Evolutionary conservation across 2,113 vertebrate genomes (phyloP).

Genomic region (Anhinga rufa): DNA sequence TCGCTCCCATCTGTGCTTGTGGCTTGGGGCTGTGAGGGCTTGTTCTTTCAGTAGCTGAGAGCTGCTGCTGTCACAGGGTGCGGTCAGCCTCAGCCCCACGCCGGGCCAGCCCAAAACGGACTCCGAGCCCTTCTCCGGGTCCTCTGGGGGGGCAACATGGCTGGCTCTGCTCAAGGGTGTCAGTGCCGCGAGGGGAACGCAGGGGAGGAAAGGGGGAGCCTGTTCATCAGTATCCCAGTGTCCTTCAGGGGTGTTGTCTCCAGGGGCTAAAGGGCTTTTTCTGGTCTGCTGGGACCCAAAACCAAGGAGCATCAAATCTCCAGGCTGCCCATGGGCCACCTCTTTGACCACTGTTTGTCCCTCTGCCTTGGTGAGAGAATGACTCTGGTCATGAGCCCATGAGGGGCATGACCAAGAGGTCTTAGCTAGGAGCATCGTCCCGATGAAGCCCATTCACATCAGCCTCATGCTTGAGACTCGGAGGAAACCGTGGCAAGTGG

Average conservation of each 20-base stretch:
- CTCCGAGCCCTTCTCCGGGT: accelerated
- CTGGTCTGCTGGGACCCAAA: background rate
- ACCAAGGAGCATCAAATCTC: background rate
- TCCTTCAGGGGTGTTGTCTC: background rate
- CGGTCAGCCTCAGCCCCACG: background rate
- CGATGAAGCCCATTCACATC: background rate
- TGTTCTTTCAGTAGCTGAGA: background rate
- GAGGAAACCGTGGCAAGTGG: background rate
- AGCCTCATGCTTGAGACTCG: accelerated
- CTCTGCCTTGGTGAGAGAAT: background rate
- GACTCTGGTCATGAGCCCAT: background rate
- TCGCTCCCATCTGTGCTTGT: background rate
- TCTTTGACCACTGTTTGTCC: background rate
- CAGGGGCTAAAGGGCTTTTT: background rate
- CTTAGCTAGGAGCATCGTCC: background rate
- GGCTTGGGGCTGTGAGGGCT: background rate
- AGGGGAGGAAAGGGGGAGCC: background rate
- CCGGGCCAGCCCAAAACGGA: accelerated
- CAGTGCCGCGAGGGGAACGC: accelerated
- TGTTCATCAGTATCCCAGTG: background rate
- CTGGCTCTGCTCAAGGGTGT: background rate
- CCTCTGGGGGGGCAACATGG: too few species aligned
- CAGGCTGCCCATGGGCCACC: background rate
- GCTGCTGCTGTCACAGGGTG: background rate
- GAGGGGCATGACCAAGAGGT: background rate